Evolutionary conservation across 2,797 vertebrate genomes (phyloP), one percentile per base, ranked within the genome.

Genomic region (Kryptolebias ocellatus): DNA sequence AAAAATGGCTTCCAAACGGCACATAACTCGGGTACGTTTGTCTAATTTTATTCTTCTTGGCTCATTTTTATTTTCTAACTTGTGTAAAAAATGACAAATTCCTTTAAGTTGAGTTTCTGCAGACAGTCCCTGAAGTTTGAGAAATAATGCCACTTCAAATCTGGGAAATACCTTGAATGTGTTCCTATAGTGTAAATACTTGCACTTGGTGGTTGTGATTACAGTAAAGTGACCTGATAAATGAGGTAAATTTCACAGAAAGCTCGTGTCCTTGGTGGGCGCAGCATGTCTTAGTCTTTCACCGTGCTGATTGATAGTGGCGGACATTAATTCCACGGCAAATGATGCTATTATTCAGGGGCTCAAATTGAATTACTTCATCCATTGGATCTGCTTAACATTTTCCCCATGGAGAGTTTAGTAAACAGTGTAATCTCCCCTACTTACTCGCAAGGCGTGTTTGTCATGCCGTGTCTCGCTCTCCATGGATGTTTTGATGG

Each of bases 331-430:
- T 90, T 90, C 87, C 73, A 51, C 64, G 75, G 89, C 87, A 90
- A 92, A 91, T 88, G 88, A 92, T 85, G 87, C 87, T 77, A 92
- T 90, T 90, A 92, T 90, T 91, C 89, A 90, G 74, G 64, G 78
- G 64, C 86, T 90, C 86, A 90, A 90, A 92, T 90, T 91, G 78
- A 91, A 92, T 91, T 90, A 90, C 83, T 87, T 81, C 83, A 87
- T 89, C 80, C 87, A 82, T 84, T 90, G 90, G 81, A 85, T 90
- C 85, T 89, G 83, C 87, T 89, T 89, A 85, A 85, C 81, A 68
- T 88, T 88, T 85, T 83, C 90, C 86, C 87, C 66, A 45, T 79
- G 87, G 86, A 90, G 86, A 87, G 83, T 88, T 92, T 87, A 90
- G 87, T 74, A 83, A 87, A 80, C 83, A 74, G 80, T 70, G 81